These are phyloP conservation scores for Porites lobata DNA, from an alignment of 92 coral and sea anemone species.

Conservation along the genomic window DNA sequence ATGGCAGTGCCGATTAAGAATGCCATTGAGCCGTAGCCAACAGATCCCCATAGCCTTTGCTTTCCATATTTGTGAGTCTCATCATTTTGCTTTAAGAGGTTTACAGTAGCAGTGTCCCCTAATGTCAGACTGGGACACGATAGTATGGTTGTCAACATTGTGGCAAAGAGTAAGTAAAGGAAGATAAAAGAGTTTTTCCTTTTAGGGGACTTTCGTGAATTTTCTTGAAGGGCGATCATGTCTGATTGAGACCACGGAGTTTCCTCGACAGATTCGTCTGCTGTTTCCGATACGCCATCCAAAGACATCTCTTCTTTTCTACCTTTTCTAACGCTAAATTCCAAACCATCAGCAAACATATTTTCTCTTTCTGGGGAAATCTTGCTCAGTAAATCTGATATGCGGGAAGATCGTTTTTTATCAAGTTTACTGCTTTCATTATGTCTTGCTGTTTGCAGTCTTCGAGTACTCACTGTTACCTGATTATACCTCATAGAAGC, in stretches of 20 bases:
- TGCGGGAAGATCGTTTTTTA: conserved; percentile 20
- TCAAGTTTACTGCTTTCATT: neutral
- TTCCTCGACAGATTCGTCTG: conserved; percentile 77
- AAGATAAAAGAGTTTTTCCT: conserved; percentile 62
- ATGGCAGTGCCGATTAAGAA: conserved; percentile 95
- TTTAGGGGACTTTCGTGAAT: conserved; percentile 28
- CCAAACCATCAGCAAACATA: neutral
- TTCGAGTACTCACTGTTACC: neutral
- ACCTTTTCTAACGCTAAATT: neutral
- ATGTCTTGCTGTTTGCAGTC: neutral
- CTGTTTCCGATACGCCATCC: conserved; percentile 73
- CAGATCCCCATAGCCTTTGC: conserved; percentile 97
- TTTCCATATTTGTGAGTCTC: conserved; percentile 97
- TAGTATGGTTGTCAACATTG: conserved; percentile 82
- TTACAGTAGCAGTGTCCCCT: conserved; percentile 97
- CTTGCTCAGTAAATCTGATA: conserved; percentile 11
- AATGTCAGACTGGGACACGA: conserved; percentile 97
- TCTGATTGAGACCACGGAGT: conserved; percentile 91
- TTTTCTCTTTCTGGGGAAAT: conserved; percentile 13
- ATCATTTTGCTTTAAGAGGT: conserved; percentile 78
- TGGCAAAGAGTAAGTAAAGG: conserved; percentile 84
- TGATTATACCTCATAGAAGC: neutral
- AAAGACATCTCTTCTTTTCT: conserved; percentile 31
- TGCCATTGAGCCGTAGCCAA: conserved; percentile 94
- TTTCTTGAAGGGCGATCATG: conserved; percentile 63